These are phyloP conservation scores for Bostrychus sinensis DNA, from an alignment of 2,113 vertebrate genomes.

Conservation along the genomic window DNA sequence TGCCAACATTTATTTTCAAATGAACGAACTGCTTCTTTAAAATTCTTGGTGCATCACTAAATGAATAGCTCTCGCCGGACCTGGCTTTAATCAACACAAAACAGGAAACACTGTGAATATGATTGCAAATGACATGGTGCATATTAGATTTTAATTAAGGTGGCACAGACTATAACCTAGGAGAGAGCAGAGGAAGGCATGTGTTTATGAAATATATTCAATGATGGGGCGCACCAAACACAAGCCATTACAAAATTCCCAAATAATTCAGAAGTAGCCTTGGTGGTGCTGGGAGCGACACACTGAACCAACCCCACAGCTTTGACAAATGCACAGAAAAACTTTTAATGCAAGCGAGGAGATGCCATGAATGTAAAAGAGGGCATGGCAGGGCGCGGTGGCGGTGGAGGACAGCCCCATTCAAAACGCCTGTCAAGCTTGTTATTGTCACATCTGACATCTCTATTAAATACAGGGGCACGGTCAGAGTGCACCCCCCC, in stretches of 20 bases:
- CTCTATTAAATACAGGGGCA: constrained; percentile 79
- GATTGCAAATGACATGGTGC: constrained; percentile 23
- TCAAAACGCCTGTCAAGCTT: constrained; percentile 77
- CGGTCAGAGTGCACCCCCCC: constrained; percentile 62
- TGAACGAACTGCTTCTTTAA: no score
- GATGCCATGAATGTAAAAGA: constrained; percentile 50
- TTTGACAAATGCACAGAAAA: constrained; percentile 49
- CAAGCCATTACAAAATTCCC: background rate
- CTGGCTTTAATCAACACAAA: constrained; percentile 13
- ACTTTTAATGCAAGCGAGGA: constrained; percentile 51
- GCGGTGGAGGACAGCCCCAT: constrained; percentile 56
- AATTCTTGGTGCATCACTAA: no score
- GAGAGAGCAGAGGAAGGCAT: constrained; percentile 59
- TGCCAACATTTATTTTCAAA: no score
- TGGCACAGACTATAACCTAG: constrained; percentile 20
- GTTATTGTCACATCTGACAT: constrained; percentile 82
- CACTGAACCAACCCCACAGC: constrained; percentile 30
- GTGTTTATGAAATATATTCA: constrained; percentile 38
- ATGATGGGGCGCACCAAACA: constrained; percentile 30
- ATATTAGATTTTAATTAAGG: constrained; percentile 19
- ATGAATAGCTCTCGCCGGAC: constrained; percentile 16
- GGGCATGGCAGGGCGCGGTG: constrained; percentile 45
- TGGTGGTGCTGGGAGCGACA: constrained; percentile 32
- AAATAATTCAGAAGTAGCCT: background rate
- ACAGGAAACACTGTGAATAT: constrained; percentile 5